phyloP scores from a whole-genome alignment of 1,140 invertebrate genomes.

The Drosophila insularis region DNA sequence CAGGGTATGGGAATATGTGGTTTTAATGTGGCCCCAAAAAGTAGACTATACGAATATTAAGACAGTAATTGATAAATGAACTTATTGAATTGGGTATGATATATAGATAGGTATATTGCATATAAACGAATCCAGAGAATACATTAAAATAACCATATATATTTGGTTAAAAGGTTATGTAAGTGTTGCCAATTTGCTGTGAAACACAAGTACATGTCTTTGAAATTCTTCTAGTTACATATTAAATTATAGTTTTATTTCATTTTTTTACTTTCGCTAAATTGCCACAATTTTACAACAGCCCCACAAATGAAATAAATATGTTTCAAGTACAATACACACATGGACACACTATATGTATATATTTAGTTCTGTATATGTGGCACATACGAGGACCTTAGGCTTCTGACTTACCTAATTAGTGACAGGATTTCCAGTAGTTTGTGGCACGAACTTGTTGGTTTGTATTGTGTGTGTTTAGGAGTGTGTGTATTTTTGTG shows the following conservation, averaged over 20 bases:
- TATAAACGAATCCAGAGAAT: not conserved
- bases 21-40: not conserved
- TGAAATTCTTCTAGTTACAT: not conserved
- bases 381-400: conserved; percentile 14
- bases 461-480: conserved; percentile 15
- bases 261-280: conserved; percentile 41
- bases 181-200: not conserved
- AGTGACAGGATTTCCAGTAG: conserved; percentile 67
- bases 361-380: not conserved
- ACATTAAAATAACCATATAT: not conserved
- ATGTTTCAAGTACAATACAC: conserved; percentile 35
- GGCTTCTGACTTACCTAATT: conserved; percentile 64
- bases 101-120: not conserved
- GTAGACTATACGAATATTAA: not conserved
- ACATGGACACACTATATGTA: not conserved
- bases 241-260: conserved; percentile 20
- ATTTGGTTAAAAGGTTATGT: not conserved
- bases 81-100: not conserved
- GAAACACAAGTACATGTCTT: not conserved
- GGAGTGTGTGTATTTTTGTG: conserved; percentile 2
- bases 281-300: conserved; percentile 60
- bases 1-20: not conserved
- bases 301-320: conserved; percentile 59
- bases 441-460: conserved; percentile 41
- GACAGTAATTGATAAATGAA: not conserved